Percentiles rank a stretch among this genome's conserved stretches.
phyloP scores from a whole-genome alignment of 2,888 invertebrate genomes.

The Congeria kusceri region DNA sequence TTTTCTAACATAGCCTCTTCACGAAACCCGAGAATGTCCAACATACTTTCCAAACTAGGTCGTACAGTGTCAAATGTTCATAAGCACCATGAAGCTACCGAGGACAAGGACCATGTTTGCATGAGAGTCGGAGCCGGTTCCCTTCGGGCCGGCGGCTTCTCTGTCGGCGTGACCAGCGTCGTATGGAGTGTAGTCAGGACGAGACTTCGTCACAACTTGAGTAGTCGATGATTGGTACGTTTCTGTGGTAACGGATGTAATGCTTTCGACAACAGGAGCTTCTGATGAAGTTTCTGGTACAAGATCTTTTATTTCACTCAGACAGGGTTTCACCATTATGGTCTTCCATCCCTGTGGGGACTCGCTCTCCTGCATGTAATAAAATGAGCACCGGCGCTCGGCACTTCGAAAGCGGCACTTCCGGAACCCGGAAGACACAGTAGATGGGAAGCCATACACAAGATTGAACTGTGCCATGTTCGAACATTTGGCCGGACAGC shows the following conservation, averaged over 20 bases:
- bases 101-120: no score
- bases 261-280: background rate
- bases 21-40: no score
- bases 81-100: no score
- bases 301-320: conserved; percentile 6
- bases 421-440: conserved; percentile 7
- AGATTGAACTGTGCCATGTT: conserved; percentile 32
- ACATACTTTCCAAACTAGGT: no score
- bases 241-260: background rate
- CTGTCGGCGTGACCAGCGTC: no score
- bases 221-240: background rate
- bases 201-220: no score
- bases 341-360: conserved; percentile 24
- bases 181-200: no score
- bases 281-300: background rate
- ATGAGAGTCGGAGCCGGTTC: no score
- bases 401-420: conserved; percentile 36
- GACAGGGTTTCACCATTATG: conserved; percentile 46
- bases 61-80: no score
- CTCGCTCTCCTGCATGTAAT: conserved; percentile 31
- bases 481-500: conserved; percentile 33
- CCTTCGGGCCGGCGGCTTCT: no score
- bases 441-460: conserved; percentile 37
- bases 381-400: conserved; percentile 30
- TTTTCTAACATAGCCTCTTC: no score